Percentiles rank a stretch among this genome's conserved stretches.
These are phyloP conservation scores for Chrysoperla carnea DNA, from an alignment of 1,140 invertebrate genomes.

Conservation along the genomic window DNA sequence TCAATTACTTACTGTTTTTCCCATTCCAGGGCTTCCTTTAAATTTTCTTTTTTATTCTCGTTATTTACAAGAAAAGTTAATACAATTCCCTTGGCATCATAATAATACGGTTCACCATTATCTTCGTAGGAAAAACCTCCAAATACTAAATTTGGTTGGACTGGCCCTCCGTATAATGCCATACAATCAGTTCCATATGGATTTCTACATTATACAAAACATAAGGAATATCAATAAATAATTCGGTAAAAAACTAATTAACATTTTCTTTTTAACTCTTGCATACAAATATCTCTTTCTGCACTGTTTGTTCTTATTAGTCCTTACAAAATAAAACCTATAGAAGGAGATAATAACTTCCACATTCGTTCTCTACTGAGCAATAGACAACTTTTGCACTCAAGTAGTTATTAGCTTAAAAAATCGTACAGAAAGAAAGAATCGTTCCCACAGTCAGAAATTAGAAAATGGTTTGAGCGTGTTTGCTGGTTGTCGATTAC, in stretches of 20 bases:
- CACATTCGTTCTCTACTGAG: too few relatives aligned
- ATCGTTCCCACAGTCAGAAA: too few relatives aligned
- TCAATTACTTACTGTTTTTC: constrained; percentile 34
- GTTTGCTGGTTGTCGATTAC: too few relatives aligned
- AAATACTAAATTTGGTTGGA: constrained; percentile 59
- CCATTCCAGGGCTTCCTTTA: constrained; percentile 51
- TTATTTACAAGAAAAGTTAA: constrained; percentile 66
- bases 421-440: too few relatives aligned
- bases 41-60: constrained; percentile 25
- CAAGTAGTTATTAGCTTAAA: too few relatives aligned
- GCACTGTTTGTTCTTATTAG: too few relatives aligned
- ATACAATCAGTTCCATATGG: constrained; percentile 46
- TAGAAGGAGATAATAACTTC: too few relatives aligned
- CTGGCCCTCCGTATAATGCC: constrained; percentile 67
- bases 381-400: too few relatives aligned
- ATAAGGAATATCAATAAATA: constrained; percentile 9
- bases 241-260: neutral
- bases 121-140: constrained; percentile 42
- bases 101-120: constrained; percentile 26
- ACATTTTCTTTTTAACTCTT: too few relatives aligned
- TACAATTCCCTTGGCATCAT: constrained; percentile 43
- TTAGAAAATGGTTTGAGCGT: too few relatives aligned
- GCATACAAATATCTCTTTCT: too few relatives aligned
- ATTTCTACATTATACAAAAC: constrained; percentile 25
- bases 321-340: too few relatives aligned